A percentile compares a stretch with the other conserved stretches of the same genome.
These are phyloP conservation scores for Burhinus oedicnemus DNA, from an alignment of 2,113 vertebrate genomes.

Conservation along the genomic window DNA sequence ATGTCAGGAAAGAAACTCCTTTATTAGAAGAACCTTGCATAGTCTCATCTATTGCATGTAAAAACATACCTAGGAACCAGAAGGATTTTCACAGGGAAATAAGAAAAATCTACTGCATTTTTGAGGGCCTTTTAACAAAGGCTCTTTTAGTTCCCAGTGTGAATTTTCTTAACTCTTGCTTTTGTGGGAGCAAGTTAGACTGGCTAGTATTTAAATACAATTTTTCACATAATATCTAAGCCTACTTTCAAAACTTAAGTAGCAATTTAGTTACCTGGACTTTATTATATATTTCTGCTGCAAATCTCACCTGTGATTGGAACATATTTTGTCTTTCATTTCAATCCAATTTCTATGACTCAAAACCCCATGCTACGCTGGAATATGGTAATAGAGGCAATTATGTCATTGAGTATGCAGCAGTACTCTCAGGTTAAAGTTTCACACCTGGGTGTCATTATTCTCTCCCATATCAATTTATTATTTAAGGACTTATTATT, in stretches of 20 bases:
- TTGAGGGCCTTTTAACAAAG: conserved; percentile 13
- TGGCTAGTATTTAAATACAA: conserved; percentile 41
- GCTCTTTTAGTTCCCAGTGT: neutral
- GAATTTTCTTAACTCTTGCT: conserved; percentile 44
- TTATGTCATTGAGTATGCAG: conserved; percentile 71
- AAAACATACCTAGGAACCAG: neutral
- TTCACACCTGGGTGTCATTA: conserved; percentile 82
- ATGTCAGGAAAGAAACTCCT: neutral
- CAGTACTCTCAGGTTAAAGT: conserved; percentile 64
- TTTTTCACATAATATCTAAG: conserved; percentile 39
- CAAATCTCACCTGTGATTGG: conserved; percentile 50
- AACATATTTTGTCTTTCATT: conserved; percentile 65
- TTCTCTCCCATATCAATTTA: conserved; percentile 76
- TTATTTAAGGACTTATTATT: conserved; percentile 80
- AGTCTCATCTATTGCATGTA: neutral
- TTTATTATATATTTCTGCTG: conserved; percentile 59
- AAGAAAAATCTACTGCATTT: neutral
- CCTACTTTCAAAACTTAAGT: conserved; percentile 64
- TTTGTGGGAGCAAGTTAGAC: conserved; percentile 26
- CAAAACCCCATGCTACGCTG: conserved; percentile 51
- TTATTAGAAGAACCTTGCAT: neutral
- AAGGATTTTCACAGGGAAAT: neutral
- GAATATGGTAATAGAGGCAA: conserved; percentile 76
- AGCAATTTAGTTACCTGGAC: conserved; percentile 63
- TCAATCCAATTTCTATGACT: conserved; percentile 64